Conservation (phyloP, 2,113 vertebrate genomes). For the Scortum barcoo region DNA sequence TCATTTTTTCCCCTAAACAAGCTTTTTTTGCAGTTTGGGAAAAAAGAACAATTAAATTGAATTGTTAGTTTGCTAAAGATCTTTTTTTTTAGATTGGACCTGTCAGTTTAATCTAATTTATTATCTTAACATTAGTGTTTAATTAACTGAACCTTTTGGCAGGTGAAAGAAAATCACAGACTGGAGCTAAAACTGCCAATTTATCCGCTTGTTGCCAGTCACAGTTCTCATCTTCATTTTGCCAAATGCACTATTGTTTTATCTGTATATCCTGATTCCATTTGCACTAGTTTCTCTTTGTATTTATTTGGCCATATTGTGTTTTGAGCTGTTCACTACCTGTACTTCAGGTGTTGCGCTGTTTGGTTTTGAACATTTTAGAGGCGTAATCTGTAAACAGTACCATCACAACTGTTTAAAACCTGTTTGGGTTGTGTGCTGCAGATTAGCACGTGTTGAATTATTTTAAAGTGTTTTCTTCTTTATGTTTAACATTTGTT, state of each 20-base stretch:
- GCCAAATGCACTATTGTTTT: constrained; percentile 48
- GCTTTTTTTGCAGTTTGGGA: neutral
- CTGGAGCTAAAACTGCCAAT: constrained; percentile 18
- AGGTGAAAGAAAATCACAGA: neutral
- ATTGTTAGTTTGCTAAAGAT: neutral
- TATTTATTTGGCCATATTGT: constrained; percentile 57
- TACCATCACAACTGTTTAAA: neutral
- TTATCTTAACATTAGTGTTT: neutral
- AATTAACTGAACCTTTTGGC: neutral
- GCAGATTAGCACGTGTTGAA: neutral
- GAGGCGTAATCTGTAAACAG: neutral
- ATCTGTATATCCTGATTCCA: constrained; percentile 6
- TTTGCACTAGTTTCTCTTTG: constrained; percentile 56
- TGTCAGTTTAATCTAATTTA: neutral
- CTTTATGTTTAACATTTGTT: constrained; percentile 8
- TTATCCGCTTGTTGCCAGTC: neutral
- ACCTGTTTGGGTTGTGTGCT: neutral
- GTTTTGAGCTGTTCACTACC: constrained; percentile 3
- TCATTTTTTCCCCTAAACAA: neutral
- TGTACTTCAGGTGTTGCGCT: neutral
- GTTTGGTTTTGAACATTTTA: constrained; percentile 17
- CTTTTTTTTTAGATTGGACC: neutral
- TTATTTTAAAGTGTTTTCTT: neutral
- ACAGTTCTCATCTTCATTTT: constrained; percentile 18
- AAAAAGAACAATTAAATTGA: neutral